phyloP scores from a whole-genome alignment of 2,113 vertebrate species.

The Heterotilapia buettikoferi region DNA sequence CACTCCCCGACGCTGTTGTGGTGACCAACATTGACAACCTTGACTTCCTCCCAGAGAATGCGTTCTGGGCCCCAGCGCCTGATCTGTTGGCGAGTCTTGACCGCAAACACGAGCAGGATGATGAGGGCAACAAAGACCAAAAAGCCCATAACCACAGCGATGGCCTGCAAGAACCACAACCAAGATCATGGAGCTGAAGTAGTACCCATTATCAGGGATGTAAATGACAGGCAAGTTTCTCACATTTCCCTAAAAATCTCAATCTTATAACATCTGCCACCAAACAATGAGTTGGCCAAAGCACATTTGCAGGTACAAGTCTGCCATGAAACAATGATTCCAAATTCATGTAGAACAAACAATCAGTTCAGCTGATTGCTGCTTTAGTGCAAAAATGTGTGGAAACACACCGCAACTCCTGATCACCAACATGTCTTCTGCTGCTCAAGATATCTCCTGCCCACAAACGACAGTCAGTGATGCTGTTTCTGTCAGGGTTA shows the following conservation, averaged over 20 bases:
- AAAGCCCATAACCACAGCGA: slow-evolving; percentile 85
- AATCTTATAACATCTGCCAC: background rate
- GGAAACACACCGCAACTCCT: background rate
- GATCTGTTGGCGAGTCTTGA: slow-evolving; percentile 78
- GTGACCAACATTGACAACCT: slow-evolving; percentile 41
- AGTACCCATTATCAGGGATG: background rate
- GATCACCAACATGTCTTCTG: background rate
- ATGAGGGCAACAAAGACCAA: slow-evolving; percentile 79
- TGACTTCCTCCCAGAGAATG: slow-evolving; percentile 83
- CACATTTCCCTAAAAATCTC: background rate
- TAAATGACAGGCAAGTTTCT: background rate
- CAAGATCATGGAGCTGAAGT: background rate
- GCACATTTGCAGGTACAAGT: background rate
- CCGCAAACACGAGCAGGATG: slow-evolving; percentile 84
- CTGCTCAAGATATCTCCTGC: background rate
- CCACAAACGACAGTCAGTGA: background rate
- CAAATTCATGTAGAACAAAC: background rate
- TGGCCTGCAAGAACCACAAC: slow-evolving; percentile 66
- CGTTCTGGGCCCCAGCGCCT: slow-evolving; percentile 71
- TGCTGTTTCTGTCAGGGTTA: background rate
- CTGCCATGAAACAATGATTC: background rate
- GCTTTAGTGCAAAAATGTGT: background rate
- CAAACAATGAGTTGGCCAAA: background rate
- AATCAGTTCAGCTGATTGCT: background rate
- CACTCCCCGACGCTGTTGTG: slow-evolving; percentile 81